A percentile compares a stretch with the other conserved stretches of the same genome.
Evolutionary conservation across 1,140 invertebrate genomes (phyloP).

Genomic region (Pararge aegeria): DNA sequence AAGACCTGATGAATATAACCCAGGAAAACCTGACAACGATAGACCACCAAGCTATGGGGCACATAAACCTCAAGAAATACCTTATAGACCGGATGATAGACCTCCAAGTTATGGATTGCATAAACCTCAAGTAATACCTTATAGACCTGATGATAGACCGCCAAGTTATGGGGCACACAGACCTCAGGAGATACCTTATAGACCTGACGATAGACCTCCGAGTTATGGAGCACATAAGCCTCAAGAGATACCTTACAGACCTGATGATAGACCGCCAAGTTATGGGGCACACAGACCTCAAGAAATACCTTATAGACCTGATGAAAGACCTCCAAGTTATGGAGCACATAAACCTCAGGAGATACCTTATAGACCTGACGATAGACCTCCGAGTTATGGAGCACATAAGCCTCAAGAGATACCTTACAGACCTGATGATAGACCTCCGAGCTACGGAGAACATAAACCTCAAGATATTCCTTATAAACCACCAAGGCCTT

Average conservation of each 20-base stretch:
- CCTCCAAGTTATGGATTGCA: conserved; percentile 61
- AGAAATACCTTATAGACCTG: conserved; percentile 37
- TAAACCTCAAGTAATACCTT: conserved; percentile 58
- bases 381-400: conserved; percentile 4
- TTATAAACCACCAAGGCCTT: conserved; percentile 46
- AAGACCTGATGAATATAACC: not conserved
- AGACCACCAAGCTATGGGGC: not conserved
- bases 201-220: conserved; percentile 17
- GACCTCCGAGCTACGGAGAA: conserved; percentile 55
- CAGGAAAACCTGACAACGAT: conserved; percentile 9
- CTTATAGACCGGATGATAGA: conserved; percentile 47
- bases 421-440: conserved; percentile 46
- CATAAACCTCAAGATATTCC: conserved; percentile 61
- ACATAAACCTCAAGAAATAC: not conserved
- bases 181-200: conserved; percentile 35
- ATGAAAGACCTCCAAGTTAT: conserved; percentile 55
- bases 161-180: conserved; percentile 18
- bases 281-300: not conserved
- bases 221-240: conserved; percentile 35
- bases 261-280: conserved; percentile 18
- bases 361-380: conserved; percentile 51
- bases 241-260: conserved; percentile 23
- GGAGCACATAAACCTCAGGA: conserved; percentile 59
- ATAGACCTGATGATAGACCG: conserved; percentile 42
- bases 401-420: not conserved